A percentile compares a stretch with the other conserved stretches of the same genome.
These are phyloP conservation scores for Drosophila pseudotakahashii DNA, from an alignment of 2,888 invertebrate species.

Conservation along the genomic window DNA sequence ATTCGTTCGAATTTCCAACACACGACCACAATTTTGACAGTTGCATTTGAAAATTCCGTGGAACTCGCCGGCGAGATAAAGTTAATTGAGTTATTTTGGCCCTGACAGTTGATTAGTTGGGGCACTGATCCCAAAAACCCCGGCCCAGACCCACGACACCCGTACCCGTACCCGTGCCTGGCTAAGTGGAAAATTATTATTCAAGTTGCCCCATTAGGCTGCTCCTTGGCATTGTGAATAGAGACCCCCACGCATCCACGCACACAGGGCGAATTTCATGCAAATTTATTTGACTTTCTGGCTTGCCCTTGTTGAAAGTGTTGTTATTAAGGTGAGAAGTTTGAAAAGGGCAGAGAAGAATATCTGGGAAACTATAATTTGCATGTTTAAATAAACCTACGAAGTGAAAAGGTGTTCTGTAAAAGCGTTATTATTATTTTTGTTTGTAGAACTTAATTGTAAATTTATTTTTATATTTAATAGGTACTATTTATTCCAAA, in stretches of 20 bases:
- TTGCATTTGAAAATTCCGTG: constrained; percentile 74
- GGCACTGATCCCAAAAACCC: constrained; percentile 12
- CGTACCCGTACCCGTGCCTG: constrained; percentile 45
- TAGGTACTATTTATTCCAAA: neutral
- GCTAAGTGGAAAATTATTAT: constrained; percentile 78
- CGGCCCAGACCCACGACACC: constrained; percentile 51
- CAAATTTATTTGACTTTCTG: constrained; percentile 35
- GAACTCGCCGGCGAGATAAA: constrained; percentile 65
- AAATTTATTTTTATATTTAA: neutral
- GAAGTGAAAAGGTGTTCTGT: no score
- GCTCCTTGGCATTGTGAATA: constrained; percentile 56
- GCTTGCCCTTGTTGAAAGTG: constrained; percentile 7
- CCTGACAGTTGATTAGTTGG: constrained; percentile 78
- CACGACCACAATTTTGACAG: constrained; percentile 71
- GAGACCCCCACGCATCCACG: constrained; percentile 37
- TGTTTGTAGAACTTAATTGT: neutral
- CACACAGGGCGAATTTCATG: constrained; percentile 31
- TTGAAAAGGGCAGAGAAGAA: neutral
- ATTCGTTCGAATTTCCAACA: constrained; percentile 76
- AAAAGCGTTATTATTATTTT: neutral
- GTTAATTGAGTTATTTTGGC: constrained; percentile 78
- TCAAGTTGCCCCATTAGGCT: constrained; percentile 70
- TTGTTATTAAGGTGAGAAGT: neutral
- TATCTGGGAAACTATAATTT: neutral
- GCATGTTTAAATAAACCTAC: neutral